Conservation (phyloP, 2,797 vertebrate genomes). For the Pelochelys cantorii region DNA sequence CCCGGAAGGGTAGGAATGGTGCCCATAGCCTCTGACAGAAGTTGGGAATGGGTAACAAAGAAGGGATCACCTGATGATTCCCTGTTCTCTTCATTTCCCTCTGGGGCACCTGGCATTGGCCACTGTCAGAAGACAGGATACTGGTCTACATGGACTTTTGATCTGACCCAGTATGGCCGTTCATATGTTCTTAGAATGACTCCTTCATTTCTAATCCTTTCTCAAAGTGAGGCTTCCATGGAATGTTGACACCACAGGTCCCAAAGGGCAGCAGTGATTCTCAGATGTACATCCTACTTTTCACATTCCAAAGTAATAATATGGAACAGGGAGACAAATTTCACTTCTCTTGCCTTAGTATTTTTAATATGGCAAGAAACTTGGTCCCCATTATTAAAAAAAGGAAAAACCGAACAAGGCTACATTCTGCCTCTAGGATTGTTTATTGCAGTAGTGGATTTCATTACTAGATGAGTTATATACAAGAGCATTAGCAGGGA, state of each 20-base stretch:
- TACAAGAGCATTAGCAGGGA: background rate
- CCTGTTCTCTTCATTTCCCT: too few species aligned
- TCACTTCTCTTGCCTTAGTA: rapidly evolving
- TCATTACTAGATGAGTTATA: background rate
- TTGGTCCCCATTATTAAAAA: background rate
- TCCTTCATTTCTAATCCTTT: background rate
- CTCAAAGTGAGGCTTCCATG: background rate
- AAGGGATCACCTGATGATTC: too few species aligned
- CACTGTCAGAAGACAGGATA: too few species aligned
- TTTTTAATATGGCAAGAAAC: background rate
- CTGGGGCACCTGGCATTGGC: too few species aligned
- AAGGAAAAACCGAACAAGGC: background rate
- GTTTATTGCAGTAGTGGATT: background rate
- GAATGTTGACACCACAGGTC: rapidly evolving
- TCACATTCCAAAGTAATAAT: rapidly evolving
- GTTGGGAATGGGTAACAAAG: too few species aligned
- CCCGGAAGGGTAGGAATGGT: too few species aligned
- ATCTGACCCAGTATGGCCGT: too few species aligned
- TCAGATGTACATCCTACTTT: rapidly evolving
- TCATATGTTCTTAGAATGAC: too few species aligned
- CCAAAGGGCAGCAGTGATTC: background rate
- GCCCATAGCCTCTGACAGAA: too few species aligned
- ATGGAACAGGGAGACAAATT: background rate
- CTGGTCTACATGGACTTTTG: too few species aligned
- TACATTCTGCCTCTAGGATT: background rate